phyloP scores from a whole-genome alignment of 1,140 invertebrate species.

The Cryptotermes secundus region DNA sequence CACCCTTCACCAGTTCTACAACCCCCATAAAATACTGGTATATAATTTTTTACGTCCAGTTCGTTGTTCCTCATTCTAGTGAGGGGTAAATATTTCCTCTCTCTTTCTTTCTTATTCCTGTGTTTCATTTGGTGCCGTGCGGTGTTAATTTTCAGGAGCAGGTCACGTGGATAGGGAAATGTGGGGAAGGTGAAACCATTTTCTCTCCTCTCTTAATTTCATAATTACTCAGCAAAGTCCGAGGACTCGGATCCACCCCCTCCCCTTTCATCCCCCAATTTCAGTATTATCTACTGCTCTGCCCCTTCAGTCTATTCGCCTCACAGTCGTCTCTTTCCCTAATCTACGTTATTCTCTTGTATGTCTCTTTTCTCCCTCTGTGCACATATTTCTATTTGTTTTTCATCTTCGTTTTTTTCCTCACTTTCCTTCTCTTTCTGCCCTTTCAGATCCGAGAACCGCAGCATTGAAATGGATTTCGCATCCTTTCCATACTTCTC shows the following conservation, averaged over 20 bases:
- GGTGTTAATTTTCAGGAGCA: constrained; percentile 31
- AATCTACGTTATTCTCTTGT: not conserved
- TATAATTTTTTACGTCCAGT: too few species aligned
- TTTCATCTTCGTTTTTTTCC: constrained; percentile 8
- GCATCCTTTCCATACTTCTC: not conserved
- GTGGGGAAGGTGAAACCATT: constrained; percentile 31
- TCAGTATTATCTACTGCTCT: not conserved
- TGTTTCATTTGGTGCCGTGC: constrained; percentile 23
- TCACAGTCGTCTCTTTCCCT: not conserved
- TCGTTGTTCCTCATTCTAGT: not conserved
- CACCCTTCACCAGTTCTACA: too few species aligned
- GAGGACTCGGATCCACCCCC: not conserved
- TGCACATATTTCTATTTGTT: constrained; percentile 18
- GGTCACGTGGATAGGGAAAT: constrained; percentile 22
- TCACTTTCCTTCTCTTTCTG: not conserved
- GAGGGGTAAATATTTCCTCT: not conserved
- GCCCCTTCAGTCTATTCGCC: not conserved
- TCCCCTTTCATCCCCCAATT: not conserved
- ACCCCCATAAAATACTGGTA: too few species aligned
- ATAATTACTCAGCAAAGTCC: constrained; percentile 29
- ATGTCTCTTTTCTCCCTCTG: not conserved
- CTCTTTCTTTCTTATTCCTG: not conserved
- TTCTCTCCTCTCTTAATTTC: constrained; percentile 33
- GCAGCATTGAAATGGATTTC: constrained; percentile 2
- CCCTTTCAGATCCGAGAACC: not conserved